A percentile compares a stretch with the other conserved stretches of the same genome.
Evolutionary conservation across 2,797 vertebrate genomes (phyloP).

Genomic region (Delichon dasypus): DNA sequence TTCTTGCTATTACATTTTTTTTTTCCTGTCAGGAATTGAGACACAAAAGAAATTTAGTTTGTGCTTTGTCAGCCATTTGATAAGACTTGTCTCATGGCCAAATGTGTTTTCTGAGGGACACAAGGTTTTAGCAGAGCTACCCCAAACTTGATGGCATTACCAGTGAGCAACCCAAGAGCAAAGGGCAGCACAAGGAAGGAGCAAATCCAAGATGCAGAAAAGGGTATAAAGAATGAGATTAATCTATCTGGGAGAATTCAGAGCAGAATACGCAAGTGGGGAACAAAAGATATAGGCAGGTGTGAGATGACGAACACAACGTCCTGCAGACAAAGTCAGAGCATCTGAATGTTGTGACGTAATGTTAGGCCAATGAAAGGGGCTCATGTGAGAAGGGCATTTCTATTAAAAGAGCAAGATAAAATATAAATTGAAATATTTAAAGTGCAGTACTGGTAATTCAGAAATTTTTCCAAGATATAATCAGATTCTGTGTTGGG

Average conservation of each 20-base stretch:
- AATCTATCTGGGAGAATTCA: neutral
- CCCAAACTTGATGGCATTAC: neutral
- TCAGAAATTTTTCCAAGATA: neutral
- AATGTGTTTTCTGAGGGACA: neutral
- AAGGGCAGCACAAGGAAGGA: neutral
- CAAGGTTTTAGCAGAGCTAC: neutral
- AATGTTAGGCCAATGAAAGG: neutral
- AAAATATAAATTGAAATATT: neutral
- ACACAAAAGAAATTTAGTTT: neutral
- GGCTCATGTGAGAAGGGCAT: neutral
- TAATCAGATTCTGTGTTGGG: neutral
- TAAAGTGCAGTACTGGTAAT: neutral
- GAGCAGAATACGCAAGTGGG: neutral
- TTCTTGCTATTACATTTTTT: neutral
- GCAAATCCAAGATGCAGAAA: neutral
- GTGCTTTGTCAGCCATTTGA: neutral
- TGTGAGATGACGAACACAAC: neutral
- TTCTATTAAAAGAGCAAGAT: slow-evolving; percentile 21
- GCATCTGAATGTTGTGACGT: neutral
- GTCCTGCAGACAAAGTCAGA: neutral
- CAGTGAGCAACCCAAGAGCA: neutral
- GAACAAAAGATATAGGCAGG: slow-evolving; percentile 6
- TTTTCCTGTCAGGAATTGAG: neutral
- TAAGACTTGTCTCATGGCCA: neutral
- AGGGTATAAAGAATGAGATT: neutral